phyloP scores from a whole-genome alignment of 2,113 vertebrate species.

The Engraulis encrasicolus region DNA sequence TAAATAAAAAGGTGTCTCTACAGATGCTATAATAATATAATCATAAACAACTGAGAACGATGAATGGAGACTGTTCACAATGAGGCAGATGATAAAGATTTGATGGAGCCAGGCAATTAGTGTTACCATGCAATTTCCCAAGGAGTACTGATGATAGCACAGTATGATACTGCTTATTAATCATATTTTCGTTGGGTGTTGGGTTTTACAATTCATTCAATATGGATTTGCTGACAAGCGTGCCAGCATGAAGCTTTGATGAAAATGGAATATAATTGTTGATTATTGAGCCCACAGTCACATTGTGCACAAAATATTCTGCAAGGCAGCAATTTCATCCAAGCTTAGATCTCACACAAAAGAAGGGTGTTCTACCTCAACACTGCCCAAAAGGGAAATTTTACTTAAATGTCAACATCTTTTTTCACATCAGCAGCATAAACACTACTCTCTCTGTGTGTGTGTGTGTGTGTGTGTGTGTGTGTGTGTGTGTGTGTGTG shows the following conservation, averaged over 20 bases:
- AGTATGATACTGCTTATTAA: not conserved
- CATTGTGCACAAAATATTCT: not conserved
- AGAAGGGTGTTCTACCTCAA: not conserved
- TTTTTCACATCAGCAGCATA: too few relatives aligned
- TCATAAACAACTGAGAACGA: too few relatives aligned
- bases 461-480: too few relatives aligned
- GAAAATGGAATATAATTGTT: not conserved
- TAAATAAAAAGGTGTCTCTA: too few relatives aligned
- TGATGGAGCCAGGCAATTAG: not conserved
- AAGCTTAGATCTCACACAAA: not conserved
- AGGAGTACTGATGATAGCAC: not conserved
- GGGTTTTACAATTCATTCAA: not conserved
- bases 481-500: too few relatives aligned
- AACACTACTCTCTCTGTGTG: too few relatives aligned
- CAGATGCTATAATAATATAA: too few relatives aligned
- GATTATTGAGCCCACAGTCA: not conserved
- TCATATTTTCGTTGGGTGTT: not conserved
- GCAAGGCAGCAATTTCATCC: not conserved
- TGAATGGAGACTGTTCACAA: not conserved
- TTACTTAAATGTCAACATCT: not conserved
- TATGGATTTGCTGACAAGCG: not conserved
- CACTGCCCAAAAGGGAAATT: not conserved
- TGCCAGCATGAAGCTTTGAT: too few relatives aligned
- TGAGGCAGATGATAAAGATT: not conserved
- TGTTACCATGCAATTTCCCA: not conserved